Base-by-base conservation (phyloP, 2,113 vertebrate genomes). In the Gasterosteus aculeatus region DNA sequence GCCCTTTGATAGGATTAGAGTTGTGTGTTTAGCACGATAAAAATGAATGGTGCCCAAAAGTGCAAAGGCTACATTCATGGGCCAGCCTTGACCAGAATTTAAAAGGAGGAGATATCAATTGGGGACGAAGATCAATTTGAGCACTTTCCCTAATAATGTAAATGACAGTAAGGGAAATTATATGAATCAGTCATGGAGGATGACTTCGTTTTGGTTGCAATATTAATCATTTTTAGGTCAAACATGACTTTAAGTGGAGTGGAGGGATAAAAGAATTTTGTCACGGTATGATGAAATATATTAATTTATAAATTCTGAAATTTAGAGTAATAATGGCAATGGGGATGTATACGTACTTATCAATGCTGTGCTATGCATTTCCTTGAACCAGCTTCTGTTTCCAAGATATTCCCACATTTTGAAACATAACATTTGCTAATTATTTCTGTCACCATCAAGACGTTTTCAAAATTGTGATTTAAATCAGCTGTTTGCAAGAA, bases 1-100 rank as follows among this genome's bases (percentile, higher is more conserved):
- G 77, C 53, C 53, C 75, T 90, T 87, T 89, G 80, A 91, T 85
- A 75, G 87, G 88, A 92, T 93, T 92, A 92, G 72, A 83, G 78
- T 85, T 88, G 85, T 91, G 85, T 88, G 86, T 90, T 90, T 83
- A 88, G 74, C 26, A 31, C 78, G 88, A 88, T 83, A 75, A 88
- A 88, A 88, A 86, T 3, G 39, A 72, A 80, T 69, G 80, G 66
- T 84, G 80, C 81, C 81, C n/a, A 80, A 87, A 92, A 91, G 77
- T 81, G 84, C 82, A 88, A 91, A 86, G 85, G 82, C 83, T 80
- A 87, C 84, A 61, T 79, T 87, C 84, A 85, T 70, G 67, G 71
- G 49, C 72, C 59, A 61, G 67, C 16, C 35, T 74, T 87, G 72
- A 49, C 44, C 81, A 44, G 71, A 85, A 84, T 88, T 86, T 79